These are phyloP conservation scores for Hippopotamyrus pictus DNA, from an alignment of 2,797 vertebrate species.

Conservation along the genomic window DNA sequence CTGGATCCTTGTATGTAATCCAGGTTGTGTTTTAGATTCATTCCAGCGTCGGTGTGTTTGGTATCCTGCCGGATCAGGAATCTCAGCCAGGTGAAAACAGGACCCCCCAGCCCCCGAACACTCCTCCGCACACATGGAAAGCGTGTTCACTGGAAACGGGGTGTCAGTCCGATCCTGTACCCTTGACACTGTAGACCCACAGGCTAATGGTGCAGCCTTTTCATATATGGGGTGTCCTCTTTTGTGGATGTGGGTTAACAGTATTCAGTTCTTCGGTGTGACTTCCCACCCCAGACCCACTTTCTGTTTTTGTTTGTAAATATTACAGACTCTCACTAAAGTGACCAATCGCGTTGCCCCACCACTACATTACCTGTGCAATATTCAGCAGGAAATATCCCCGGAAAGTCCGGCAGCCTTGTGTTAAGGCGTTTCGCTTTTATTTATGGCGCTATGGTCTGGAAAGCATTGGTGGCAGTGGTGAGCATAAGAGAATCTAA, in stretches of 20 bases:
- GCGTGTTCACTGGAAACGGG: background rate
- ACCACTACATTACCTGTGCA: slow-evolving; percentile 48
- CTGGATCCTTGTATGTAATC: background rate
- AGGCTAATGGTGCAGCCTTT: background rate
- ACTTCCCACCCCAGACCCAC: background rate
- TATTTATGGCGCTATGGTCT: slow-evolving; percentile 32
- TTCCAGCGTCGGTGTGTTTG: background rate
- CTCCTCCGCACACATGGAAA: background rate
- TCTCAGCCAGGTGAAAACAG: slow-evolving; percentile 18
- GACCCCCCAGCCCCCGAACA: background rate
- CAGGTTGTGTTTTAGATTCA: background rate
- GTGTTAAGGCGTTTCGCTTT: background rate
- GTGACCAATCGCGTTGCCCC: slow-evolving; percentile 35
- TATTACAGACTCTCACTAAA: slow-evolving; percentile 7
- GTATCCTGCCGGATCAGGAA: slow-evolving; percentile 66
- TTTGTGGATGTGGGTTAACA: background rate
- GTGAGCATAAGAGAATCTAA: slow-evolving; percentile 31
- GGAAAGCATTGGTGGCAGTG: slow-evolving; percentile 29
- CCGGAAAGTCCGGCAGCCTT: slow-evolving; percentile 4
- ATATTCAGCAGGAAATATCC: slow-evolving; percentile 38
- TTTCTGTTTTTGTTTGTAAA: background rate
- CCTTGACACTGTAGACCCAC: background rate
- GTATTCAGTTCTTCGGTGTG: background rate
- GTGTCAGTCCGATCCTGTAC: background rate
- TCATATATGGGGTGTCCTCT: background rate